These are phyloP conservation scores for Venturia canescens DNA, from an alignment of 1,140 invertebrate species.

Conservation along the genomic window DNA sequence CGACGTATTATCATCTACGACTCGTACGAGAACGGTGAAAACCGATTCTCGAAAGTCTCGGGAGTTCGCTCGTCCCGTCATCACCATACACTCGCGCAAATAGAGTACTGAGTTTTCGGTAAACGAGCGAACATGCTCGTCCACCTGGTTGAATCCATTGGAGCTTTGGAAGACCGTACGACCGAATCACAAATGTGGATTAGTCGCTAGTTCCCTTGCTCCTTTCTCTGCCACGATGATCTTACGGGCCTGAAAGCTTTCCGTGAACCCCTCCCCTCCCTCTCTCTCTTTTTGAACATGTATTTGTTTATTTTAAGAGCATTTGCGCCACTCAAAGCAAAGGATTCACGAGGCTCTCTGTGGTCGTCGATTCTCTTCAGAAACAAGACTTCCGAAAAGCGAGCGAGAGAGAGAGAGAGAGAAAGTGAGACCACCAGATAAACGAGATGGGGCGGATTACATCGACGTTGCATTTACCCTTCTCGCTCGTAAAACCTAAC, in stretches of 20 bases:
- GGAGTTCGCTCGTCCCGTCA: slow-evolving; percentile 10
- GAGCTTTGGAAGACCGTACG: slow-evolving; percentile 46
- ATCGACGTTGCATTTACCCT: slow-evolving; percentile 30
- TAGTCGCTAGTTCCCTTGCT: slow-evolving; percentile 49
- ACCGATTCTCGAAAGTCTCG: slow-evolving; percentile 17
- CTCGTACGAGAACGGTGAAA: slow-evolving; percentile 25
- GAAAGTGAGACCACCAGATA: slow-evolving; percentile 19
- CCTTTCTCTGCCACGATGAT: neutral
- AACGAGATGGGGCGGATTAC: slow-evolving; percentile 18
- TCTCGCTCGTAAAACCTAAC: slow-evolving; percentile 73
- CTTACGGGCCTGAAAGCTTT: slow-evolving; percentile 25
- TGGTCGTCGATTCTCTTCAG: slow-evolving; percentile 30
- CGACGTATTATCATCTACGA: slow-evolving; percentile 41
- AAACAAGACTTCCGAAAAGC: neutral
- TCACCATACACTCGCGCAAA: neutral
- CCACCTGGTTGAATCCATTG: slow-evolving; percentile 5
- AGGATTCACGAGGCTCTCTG: slow-evolving; percentile 16
- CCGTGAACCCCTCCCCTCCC: neutral
- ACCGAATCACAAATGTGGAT: slow-evolving; percentile 62
- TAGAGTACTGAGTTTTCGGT: slow-evolving; percentile 13
- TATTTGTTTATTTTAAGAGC: slow-evolving; percentile 68
- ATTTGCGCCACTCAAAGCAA: slow-evolving; percentile 29
- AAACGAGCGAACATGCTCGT: slow-evolving; percentile 42
- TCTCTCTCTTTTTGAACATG: slow-evolving; percentile 18
- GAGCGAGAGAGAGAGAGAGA: slow-evolving; percentile 7